Evolutionary conservation across 2,888 invertebrate genomes (phyloP).

Genomic region (Electrophaes corylata): DNA sequence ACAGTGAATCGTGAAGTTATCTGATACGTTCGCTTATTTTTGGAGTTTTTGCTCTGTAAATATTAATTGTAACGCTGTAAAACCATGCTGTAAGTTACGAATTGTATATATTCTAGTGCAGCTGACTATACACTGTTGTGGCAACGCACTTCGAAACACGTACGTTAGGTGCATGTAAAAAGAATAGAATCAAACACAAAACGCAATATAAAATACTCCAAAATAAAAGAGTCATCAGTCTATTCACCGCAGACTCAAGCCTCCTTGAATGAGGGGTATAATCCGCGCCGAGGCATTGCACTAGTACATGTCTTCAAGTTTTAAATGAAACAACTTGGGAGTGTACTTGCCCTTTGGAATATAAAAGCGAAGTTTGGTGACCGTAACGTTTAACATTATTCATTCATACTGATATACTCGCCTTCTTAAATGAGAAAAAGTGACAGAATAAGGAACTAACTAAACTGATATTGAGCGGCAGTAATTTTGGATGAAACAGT

Average conservation of each 20-base stretch:
- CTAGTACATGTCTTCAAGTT: conserved; percentile 6
- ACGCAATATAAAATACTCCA: conserved; percentile 18
- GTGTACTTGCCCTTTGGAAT: not conserved
- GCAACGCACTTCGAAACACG: no score
- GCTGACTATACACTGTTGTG: no score
- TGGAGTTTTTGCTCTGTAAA: no score
- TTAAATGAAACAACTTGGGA: conserved; percentile 11
- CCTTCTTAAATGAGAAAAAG: no score
- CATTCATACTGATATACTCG: not conserved
- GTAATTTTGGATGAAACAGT: no score
- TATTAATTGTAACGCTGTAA: no score
- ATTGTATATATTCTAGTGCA: no score
- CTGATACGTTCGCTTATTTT: no score
- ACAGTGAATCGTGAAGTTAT: no score
- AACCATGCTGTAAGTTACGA: no score
- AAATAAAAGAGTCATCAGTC: conserved; percentile 18
- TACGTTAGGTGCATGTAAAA: not conserved
- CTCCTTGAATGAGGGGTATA: conserved; percentile 20
- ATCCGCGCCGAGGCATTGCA: conserved; percentile 6
- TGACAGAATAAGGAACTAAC: no score
- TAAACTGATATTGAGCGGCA: no score
- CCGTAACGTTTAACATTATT: not conserved
- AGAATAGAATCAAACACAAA: conserved; percentile 17
- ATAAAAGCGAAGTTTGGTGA: not conserved
- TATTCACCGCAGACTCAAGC: conserved; percentile 15